Evolutionary conservation across 2,888 invertebrate genomes (phyloP).

Genomic region (Cheilosia grossa): DNA sequence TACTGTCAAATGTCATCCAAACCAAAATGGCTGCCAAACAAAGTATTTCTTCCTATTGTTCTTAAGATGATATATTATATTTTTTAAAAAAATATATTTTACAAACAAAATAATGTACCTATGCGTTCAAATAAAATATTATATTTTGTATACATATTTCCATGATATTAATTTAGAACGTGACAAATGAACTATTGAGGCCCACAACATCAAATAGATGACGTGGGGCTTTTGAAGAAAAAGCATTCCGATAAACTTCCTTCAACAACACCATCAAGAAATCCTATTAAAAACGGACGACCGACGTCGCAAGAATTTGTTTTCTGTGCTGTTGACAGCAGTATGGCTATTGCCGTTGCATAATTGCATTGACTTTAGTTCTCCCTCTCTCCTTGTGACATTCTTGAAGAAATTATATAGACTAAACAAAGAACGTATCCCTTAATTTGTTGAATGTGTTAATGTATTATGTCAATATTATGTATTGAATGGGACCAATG

Average conservation of each 20-base stretch:
- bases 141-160: no score
- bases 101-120: no score
- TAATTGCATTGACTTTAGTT: constrained; percentile 1
- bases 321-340: neutral
- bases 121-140: no score
- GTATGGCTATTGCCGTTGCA: neutral
- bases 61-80: no score
- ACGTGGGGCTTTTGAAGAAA: neutral
- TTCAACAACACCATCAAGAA: neutral
- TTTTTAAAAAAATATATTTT: no score
- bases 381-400: neutral
- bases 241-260: neutral
- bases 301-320: neutral
- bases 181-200: neutral
- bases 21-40: no score
- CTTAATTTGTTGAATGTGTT: constrained; percentile 48
- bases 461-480: constrained; percentile 54
- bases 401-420: constrained; percentile 19
- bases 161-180: neutral
- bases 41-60: no score
- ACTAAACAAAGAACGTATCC: constrained; percentile 40
- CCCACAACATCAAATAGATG: neutral
- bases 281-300: neutral
- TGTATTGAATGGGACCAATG: constrained; percentile 54
- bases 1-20: no score